Conservation (phyloP, 2,113 vertebrate genomes). For the Tonatia bakeri region DNA sequence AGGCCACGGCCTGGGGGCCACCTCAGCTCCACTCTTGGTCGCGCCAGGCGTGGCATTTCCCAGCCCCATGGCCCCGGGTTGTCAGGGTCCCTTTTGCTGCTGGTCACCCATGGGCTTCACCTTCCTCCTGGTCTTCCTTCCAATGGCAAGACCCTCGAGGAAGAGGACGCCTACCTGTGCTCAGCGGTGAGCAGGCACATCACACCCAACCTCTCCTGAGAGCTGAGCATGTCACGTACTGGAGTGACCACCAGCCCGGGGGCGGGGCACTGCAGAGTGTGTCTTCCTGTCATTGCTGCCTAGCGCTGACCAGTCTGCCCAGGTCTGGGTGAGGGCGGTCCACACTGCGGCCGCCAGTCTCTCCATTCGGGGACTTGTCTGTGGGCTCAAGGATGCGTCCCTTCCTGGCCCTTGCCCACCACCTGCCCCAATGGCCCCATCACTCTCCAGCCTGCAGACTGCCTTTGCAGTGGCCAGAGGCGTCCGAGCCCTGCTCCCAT, state of each 20-base stretch:
- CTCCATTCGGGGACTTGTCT: not conserved
- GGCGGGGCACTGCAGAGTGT: too few species aligned
- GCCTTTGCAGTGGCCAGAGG: not conserved
- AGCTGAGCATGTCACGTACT: fast-evolving
- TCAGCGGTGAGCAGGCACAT: fast-evolving
- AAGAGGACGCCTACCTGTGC: not conserved
- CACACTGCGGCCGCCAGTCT: fast-evolving
- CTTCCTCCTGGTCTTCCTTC: not conserved
- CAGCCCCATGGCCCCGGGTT: fast-evolving
- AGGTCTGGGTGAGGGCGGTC: fast-evolving
- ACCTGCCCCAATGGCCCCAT: not conserved
- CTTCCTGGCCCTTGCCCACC: too few species aligned
- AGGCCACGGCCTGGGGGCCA: not conserved
- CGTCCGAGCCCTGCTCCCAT: fast-evolving
- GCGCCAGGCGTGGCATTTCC: too few species aligned
- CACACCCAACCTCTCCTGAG: too few species aligned
- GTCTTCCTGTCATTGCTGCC: too few species aligned
- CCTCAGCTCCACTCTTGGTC: not conserved
- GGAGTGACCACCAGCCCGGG: fast-evolving
- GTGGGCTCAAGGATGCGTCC: not conserved
- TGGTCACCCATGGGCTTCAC: not conserved
- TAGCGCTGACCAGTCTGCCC: too few species aligned
- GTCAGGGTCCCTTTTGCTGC: too few species aligned
- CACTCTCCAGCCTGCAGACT: not conserved
- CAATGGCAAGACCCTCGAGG: not conserved